phyloP scores from a whole-genome alignment of 2,888 invertebrate species.

The Hydroisotoma schaefferi region DNA sequence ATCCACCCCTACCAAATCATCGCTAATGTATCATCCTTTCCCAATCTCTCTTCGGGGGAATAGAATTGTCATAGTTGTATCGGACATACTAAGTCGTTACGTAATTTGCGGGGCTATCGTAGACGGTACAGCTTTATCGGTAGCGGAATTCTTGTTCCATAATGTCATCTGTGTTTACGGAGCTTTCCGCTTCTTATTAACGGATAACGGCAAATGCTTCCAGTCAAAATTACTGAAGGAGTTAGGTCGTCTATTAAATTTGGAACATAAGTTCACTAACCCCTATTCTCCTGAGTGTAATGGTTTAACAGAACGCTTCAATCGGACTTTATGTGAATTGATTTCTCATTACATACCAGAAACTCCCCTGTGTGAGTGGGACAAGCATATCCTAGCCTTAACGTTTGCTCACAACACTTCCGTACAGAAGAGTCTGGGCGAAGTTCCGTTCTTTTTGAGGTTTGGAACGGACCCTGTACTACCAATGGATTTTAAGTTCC shows the following conservation, averaged over 20 bases:
- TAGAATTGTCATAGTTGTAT: conserved; percentile 28
- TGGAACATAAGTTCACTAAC: conserved; percentile 31
- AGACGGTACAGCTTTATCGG: conserved; percentile 22
- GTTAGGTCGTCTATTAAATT: conserved; percentile 8
- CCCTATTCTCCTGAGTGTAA: conserved; percentile 39
- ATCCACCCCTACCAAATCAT: conserved; percentile 16
- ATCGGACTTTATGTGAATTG: too few relatives aligned
- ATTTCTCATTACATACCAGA: too few relatives aligned
- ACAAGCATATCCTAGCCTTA: conserved; percentile 23
- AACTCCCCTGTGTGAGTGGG: too few relatives aligned
- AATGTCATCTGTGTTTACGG: conserved; percentile 29
- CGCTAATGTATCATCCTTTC: conserved; percentile 29
- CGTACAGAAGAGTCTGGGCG: conserved; percentile 25
- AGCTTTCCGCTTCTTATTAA: conserved; percentile 21
- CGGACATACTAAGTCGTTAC: conserved; percentile 30
- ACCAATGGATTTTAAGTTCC: conserved; percentile 29
- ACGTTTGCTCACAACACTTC: conserved; percentile 40
- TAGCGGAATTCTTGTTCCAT: conserved; percentile 33
- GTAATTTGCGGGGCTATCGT: conserved; percentile 22
- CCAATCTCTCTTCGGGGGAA: conserved; percentile 23
- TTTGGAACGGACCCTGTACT: conserved; percentile 34
- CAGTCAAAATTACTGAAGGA: conserved; percentile 23
- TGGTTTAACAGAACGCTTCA: conserved; percentile 37
- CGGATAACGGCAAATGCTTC: conserved; percentile 42
- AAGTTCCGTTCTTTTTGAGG: conserved; percentile 37